Evolutionary conservation across 2,888 invertebrate genomes (phyloP), one percentile per base, ranked within the genome.

Genomic region (Eupithecia dodoneata): DNA sequence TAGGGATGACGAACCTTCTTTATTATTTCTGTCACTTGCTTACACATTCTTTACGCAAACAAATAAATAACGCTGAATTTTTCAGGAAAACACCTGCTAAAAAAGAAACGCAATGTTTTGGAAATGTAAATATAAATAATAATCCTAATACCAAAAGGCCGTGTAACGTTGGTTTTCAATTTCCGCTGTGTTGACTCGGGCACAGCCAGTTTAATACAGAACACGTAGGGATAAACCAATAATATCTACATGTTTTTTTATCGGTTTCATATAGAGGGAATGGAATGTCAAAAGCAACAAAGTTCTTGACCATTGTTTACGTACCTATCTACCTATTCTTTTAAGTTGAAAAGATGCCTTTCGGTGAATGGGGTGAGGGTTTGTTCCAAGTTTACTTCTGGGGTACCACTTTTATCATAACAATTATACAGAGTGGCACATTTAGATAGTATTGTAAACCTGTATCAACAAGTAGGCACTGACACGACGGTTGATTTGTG

Each of bases 91-190:
- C 18, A 12, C 63, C 2, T 63, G 30, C 63, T 30, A 18, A 63
- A 63, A 59, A 18, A 1, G 30, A 12, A 63, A 63, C 18, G 18
- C 30, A 30, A 63, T 63, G 63, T 63, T 63, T 63, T 18, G 30
- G 63, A 63, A 63, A 63, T 63, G 63, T 42, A 42, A 66, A 66
- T 42, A 66, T 13, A 66, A 66, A 66, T 15, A 42, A 9, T 15
- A 10, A 42, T 42, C 15, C 42, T 15, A 18, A 66, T 42, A 66
- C 2, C 42, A 42, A 66, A 42, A 42, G 18, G 65, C 42, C 41
- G 30, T 42, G 42, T 6, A 41, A 41, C 65, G 30, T 30, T 65
- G 12, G 13, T 41, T 42, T 66, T 66, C 66, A 66, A 66, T 66
- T 66, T 66, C 66, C 66, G 66, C 41, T 13, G 65, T 66, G 42